These are phyloP conservation scores for Pluvialis apricaria DNA, from an alignment of 2,113 vertebrate genomes.

Conservation along the genomic window DNA sequence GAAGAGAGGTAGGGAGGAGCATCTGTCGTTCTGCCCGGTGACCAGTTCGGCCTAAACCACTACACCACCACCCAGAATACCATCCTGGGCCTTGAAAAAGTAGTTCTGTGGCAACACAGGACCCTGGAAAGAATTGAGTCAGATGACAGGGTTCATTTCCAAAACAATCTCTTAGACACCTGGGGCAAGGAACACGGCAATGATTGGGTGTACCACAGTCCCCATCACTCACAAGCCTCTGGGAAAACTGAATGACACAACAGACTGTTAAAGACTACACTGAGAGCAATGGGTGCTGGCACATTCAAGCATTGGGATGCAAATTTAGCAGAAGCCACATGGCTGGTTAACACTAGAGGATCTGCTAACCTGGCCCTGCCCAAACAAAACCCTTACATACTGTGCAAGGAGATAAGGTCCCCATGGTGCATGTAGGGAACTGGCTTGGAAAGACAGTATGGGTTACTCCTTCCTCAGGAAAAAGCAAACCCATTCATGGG, in stretches of 20 bases:
- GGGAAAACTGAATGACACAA: background rate
- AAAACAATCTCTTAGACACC: background rate
- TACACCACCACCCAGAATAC: background rate
- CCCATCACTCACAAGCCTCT: background rate
- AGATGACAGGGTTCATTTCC: background rate
- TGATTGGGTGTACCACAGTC: background rate
- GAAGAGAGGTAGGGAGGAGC: too few relatives aligned
- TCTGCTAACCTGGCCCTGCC: background rate
- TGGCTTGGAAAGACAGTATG: too few relatives aligned
- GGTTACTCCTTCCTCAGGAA: too few relatives aligned
- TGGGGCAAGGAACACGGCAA: background rate
- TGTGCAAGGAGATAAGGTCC: background rate
- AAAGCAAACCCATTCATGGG: too few relatives aligned
- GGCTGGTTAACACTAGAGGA: background rate
- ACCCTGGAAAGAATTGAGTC: background rate
- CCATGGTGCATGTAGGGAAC: too few relatives aligned
- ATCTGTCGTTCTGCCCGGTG: too few relatives aligned
- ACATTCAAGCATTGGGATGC: background rate
- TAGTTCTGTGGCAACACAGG: background rate
- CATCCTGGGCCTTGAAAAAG: background rate
- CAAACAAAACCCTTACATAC: background rate
- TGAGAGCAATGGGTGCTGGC: too few relatives aligned
- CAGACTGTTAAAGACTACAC: background rate
- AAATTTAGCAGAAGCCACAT: background rate
- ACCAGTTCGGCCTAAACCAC: too few relatives aligned